Evolutionary conservation across 2,797 vertebrate genomes (phyloP).

Genomic region (Meriones psammophilus): DNA sequence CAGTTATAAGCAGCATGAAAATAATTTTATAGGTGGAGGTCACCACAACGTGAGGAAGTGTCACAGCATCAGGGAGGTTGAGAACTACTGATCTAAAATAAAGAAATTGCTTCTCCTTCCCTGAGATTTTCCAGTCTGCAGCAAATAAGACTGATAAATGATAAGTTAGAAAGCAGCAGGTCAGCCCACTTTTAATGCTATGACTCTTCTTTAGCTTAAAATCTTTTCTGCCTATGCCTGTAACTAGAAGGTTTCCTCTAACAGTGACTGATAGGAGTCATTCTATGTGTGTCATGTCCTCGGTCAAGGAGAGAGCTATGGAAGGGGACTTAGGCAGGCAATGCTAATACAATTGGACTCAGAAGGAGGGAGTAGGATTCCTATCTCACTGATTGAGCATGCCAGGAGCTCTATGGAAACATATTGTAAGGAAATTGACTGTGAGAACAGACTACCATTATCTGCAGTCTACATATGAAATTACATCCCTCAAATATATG

Average conservation of each 20-base stretch:
- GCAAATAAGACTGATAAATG: not conserved
- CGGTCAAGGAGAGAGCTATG: not conserved
- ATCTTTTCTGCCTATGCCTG: not conserved
- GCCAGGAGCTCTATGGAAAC: not conserved
- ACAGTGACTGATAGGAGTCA: not conserved
- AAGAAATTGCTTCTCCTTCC: not conserved
- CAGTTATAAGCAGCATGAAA: not conserved
- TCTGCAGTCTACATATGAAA: conserved; percentile 22
- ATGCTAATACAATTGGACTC: not conserved
- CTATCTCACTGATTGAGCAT: not conserved
- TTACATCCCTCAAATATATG: not conserved
- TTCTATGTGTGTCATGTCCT: not conserved
- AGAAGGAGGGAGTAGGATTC: not conserved
- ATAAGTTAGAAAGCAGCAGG: not conserved
- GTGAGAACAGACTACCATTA: not conserved
- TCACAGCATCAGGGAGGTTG: not conserved
- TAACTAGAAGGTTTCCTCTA: not conserved
- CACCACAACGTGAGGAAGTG: no score
- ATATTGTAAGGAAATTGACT: not conserved
- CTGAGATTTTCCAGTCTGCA: not conserved
- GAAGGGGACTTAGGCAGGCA: not conserved
- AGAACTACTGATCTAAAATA: not conserved
- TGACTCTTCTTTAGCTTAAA: not conserved
- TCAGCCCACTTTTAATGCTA: not conserved
- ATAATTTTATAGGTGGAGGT: not conserved